Conservation (phyloP, 2,888 invertebrate species). For the Leptopilina drosophilae region DNA sequence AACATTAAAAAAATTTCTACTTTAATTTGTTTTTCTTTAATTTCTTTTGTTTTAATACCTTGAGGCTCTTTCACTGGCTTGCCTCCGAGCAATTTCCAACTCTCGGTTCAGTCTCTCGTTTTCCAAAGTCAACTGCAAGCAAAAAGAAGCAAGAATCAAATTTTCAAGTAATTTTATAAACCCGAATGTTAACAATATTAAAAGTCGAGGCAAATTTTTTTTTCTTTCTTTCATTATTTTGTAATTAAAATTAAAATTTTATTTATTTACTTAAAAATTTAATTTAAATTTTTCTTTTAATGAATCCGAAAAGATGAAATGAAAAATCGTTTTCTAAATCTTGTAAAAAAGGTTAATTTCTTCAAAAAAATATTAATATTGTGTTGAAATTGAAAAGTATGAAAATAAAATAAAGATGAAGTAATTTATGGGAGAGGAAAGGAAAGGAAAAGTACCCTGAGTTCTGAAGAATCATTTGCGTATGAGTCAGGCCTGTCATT, state of each 20-base stretch:
- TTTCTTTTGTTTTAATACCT: conserved; percentile 64
- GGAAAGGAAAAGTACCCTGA: conserved; percentile 52
- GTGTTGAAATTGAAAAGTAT: not conserved
- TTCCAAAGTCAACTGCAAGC: conserved; percentile 70
- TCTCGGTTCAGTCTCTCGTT: conserved; percentile 80
- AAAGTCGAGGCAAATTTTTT: no score
- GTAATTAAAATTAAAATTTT: not conserved
- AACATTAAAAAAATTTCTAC: no score
- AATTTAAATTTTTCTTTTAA: not conserved
- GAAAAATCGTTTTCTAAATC: no score
- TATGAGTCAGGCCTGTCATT: conserved; percentile 59
- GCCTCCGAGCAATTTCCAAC: conserved; percentile 79
- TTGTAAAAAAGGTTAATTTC: not conserved
- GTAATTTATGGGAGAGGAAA: not conserved
- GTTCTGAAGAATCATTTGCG: conserved; percentile 59
- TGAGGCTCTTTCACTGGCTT: conserved; percentile 78
- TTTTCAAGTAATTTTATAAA: not conserved
- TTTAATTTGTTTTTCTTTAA: no score
- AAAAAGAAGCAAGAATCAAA: conserved; percentile 29
- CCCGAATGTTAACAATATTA: no score
- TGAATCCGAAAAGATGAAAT: no score
- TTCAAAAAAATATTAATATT: not conserved
- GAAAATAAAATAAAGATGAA: not conserved
- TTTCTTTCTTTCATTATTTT: no score
- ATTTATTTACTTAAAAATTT: not conserved